Base-by-base conservation (phyloP, 2,113 vertebrate species). In the Ardeotis arabs region DNA sequence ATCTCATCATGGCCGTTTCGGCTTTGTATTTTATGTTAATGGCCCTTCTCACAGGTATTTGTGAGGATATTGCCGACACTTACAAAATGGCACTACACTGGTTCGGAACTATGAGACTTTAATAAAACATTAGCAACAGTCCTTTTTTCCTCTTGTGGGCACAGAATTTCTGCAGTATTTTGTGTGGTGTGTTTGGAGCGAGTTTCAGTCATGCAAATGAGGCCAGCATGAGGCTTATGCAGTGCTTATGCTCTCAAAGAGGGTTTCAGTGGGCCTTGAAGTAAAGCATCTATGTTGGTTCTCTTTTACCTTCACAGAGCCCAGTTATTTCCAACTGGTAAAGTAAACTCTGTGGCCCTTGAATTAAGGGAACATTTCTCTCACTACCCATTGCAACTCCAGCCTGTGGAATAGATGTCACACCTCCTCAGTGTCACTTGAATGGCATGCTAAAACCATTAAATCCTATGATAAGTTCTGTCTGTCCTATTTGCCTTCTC, bases 1-100 rank as follows among this genome's bases (percentile, higher is more conserved):
- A 96, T 90, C 95, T 95, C 88, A 91, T 97, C 90, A 77, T 97
- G 95, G 94, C 87, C 91, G 94, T 91, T 97, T 94, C 95, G 63
- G 95, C 56, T 97, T 97, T 93, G 68, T 93, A 25, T 66, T 97
- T 94, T 96, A 66, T 87, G 95, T 77, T 70, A 91, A 84, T 72
- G 77, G 29, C 52, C 90, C 29, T 95, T 94, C 76, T 83, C 87
- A 58, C 60, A 95, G 95, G 96, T 96, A 97, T n/a, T n/a, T n/a
- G n/a, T n/a, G n/a, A 96, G 87, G 85, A 90, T 90, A 84, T 68
- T 84, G 75, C 66, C 72, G 70, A 68, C 78, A 68, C 91, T 84
- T 96, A 90, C 50, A 88, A 83, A 96, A 77, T 72, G 84, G 69
- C 85, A 95, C 49, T 41, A 91, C 31, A 77, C 41, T 63, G 89